Base-by-base conservation (phyloP, 2,888 invertebrate species). In the Tineola bisselliella region DNA sequence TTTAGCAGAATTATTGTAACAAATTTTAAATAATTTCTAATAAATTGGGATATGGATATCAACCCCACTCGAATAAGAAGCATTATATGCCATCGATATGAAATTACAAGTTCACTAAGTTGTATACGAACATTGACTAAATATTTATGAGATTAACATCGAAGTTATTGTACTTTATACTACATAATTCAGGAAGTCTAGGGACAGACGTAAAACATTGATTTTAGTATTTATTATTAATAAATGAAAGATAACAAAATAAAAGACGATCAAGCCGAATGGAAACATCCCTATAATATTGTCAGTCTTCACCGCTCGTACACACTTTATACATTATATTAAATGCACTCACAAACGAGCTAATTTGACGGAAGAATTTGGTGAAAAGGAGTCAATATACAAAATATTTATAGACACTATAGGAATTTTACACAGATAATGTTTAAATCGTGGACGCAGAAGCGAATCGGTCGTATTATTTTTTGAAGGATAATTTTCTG, bases 241-340 rank as follows among this genome's bases (percentile, higher is more conserved):
- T n/a, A n/a, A n/a, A n/a, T n/a, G n/a, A 77, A 71, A 66, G 70
- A 58, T 69, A 79, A 70, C 69, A 63, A 72, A 73, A 74, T 68
- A 72, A 75, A 75, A 74, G 77, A 75, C 77, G 75, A 71, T 74
- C 69, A 67, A 74, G 75, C 74, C 76, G 75, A 70, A 73, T 73
- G 73, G 73, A 73, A 77, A 78, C 79, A 81, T 70, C 72, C 79
- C 77, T 81, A 83, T 73, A 73, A 76, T 82, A 75, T 79, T 76
- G 83, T 87, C 87, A 87, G 87, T 87, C 87, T 87, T 87, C 82
- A 79, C 78, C 76, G 84, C 84, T 83, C 84, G 80, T 76, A 78
- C 79, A 80, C 74, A 30, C 48, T 13, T 75, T 77, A 78, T 76
- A 73, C 73, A 78, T 79, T 75, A 79, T 77, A 79, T 74, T 18